Percentiles rank a stretch among this genome's conserved stretches.
Conservation (phyloP, 2,797 vertebrate species). For the Botia kubotai region DNA sequence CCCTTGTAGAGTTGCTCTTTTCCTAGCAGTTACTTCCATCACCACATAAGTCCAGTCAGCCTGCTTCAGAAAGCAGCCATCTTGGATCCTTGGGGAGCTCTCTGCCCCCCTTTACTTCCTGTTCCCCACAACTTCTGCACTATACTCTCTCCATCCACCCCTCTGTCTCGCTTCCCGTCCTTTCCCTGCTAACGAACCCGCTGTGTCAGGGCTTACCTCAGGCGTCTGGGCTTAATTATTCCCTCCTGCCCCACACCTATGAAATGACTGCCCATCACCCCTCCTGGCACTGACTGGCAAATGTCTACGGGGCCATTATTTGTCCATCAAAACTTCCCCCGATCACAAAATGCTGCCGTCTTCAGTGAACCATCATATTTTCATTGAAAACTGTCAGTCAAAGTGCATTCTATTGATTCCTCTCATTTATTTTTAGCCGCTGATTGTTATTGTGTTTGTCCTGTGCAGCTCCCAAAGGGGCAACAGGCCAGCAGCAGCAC, state of each 20-base stretch:
- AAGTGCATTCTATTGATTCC: conserved; percentile 76
- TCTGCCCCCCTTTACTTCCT: not conserved
- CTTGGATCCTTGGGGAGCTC: conserved; percentile 45
- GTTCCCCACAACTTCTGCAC: conserved; percentile 42
- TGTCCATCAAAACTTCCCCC: conserved; percentile 81
- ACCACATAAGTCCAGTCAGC: conserved; percentile 30
- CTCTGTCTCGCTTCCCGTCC: conserved; percentile 47
- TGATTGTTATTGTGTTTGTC: conserved; percentile 64
- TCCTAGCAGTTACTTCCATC: conserved; percentile 21
- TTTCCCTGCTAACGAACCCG: conserved; percentile 76
- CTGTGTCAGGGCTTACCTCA: conserved; percentile 79
- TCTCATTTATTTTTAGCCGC: conserved; percentile 69
- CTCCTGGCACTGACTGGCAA: conserved; percentile 72
- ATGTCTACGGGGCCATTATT: conserved; percentile 80
- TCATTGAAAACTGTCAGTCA: conserved; percentile 77
- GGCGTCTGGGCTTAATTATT: conserved; percentile 80
- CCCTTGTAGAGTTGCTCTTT: not conserved
- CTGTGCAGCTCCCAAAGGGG: conserved; percentile 39
- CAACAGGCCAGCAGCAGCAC: conserved; percentile 1
- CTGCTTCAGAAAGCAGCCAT: conserved; percentile 20
- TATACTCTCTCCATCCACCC: not conserved
- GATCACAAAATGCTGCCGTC: conserved; percentile 76
- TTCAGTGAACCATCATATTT: conserved; percentile 69
- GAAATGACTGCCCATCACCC: conserved; percentile 79
- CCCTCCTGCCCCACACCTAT: conserved; percentile 77